Conservation (phyloP, 2,888 invertebrate genomes). For the Camptogramma bilineatum region DNA sequence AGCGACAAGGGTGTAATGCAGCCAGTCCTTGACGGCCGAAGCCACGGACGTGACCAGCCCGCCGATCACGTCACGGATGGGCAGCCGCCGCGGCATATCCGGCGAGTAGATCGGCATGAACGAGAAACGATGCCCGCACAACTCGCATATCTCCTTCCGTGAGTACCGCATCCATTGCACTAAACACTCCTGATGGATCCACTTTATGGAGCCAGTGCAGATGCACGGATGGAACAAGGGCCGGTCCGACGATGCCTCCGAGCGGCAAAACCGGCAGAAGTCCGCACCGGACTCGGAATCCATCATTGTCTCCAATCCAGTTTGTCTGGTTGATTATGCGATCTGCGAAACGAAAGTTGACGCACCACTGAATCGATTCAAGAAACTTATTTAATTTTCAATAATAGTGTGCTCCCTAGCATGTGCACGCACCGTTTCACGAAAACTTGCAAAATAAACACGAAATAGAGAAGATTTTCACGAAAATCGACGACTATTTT, state of each 20-base stretch:
- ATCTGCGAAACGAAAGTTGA: conserved; percentile 65
- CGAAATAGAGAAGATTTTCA: conserved; percentile 59
- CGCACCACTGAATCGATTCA: conserved; percentile 28
- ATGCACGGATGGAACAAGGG: conserved; percentile 99
- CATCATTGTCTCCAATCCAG: conserved; percentile 80
- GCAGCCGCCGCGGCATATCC: conserved; percentile 99
- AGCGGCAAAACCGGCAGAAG: conserved; percentile 99
- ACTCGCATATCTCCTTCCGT: conserved; percentile 98
- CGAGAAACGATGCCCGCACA: conserved; percentile 98
- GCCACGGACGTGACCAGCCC: conserved; percentile 95
- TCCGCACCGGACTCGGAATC: conserved; percentile 89
- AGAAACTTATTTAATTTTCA: conserved; percentile 10
- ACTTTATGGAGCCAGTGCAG: conserved; percentile 99
- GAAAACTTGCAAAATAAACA: conserved; percentile 51
- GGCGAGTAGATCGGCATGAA: conserved; percentile 99
- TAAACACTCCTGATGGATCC: conserved; percentile 99
- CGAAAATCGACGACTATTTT: conserved; percentile 55
- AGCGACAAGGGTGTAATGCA: conserved; percentile 98
- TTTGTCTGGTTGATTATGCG: conserved; percentile 69
- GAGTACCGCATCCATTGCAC: conserved; percentile 99
- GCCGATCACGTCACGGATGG: conserved; percentile 95
- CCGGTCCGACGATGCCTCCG: conserved; percentile 95
- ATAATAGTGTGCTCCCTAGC: conserved; percentile 23
- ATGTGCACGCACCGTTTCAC: conserved; percentile 54
- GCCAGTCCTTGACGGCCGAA: conserved; percentile 97